phyloP scores from a whole-genome alignment of 2,113 vertebrate species.

The Percopsis transmontana region DNA sequence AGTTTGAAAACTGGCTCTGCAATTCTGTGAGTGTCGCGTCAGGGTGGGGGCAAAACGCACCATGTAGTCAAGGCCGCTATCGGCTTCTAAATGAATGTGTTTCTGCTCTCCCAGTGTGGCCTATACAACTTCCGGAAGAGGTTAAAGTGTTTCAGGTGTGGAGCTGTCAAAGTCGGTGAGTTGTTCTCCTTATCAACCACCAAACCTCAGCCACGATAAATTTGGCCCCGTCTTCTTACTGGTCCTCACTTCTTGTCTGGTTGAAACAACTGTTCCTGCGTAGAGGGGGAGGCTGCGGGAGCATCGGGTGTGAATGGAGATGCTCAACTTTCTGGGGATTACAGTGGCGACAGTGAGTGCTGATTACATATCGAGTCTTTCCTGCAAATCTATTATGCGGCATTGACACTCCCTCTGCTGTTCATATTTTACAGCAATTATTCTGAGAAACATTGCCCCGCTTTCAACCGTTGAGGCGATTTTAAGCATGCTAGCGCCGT shows the following conservation, averaged over 20 bases:
- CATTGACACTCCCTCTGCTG: neutral
- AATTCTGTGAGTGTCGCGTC: slow-evolving; percentile 82
- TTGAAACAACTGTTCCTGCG: slow-evolving; percentile 5
- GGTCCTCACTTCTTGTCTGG: no score
- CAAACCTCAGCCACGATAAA: neutral
- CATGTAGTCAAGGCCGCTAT: no score
- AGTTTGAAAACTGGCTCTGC: slow-evolving; percentile 96
- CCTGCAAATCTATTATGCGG: neutral
- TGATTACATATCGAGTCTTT: neutral
- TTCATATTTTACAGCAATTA: slow-evolving; percentile 80
- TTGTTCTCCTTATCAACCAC: neutral
- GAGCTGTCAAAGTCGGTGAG: slow-evolving; percentile 88
- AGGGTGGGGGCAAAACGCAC: no score
- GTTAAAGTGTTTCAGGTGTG: slow-evolving; percentile 95
- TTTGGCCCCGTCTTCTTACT: neutral
- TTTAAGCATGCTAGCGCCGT: slow-evolving; percentile 86
- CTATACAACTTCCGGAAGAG: slow-evolving; percentile 96
- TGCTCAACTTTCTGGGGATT: slow-evolving; percentile 84
- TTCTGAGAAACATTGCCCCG: slow-evolving; percentile 91
- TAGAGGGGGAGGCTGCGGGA: slow-evolving; percentile 84
- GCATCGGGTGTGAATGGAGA: slow-evolving; percentile 80
- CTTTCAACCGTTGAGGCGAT: slow-evolving; percentile 91
- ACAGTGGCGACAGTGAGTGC: slow-evolving; percentile 90
- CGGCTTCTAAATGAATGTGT: slow-evolving; percentile 3
- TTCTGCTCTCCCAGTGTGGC: slow-evolving; percentile 83